Evolutionary conservation across 1,140 invertebrate genomes (phyloP).

Genomic region (Popillia japonica): DNA sequence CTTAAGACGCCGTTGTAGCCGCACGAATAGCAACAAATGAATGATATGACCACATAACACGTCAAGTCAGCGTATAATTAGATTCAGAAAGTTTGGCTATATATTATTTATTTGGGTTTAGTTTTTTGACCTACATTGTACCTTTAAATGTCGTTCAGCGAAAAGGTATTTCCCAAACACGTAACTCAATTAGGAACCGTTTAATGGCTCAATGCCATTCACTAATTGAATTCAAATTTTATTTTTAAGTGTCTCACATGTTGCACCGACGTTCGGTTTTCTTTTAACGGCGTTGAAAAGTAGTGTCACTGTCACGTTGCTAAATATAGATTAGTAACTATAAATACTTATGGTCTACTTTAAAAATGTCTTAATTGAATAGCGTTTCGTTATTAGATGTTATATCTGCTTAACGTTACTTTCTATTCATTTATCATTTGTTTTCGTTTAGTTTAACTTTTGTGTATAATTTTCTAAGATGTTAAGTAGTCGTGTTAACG

Average conservation of each 20-base stretch:
- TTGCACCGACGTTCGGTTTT: neutral
- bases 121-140: neutral
- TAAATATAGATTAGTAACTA: constrained; percentile 6
- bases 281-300: neutral
- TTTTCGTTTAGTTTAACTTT: too few relatives aligned
- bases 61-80: too few relatives aligned
- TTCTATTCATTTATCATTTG: too few relatives aligned
- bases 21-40: too few relatives aligned
- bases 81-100: neutral
- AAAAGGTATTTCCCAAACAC: neutral
- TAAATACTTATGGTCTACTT: neutral
- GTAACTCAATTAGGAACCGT: constrained; percentile 16
- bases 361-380: neutral
- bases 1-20: too few relatives aligned
- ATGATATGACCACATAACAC: too few relatives aligned
- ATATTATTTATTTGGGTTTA: neutral
- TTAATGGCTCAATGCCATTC: constrained; percentile 4
- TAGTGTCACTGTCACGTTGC: constrained; percentile 2
- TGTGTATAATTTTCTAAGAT: too few relatives aligned
- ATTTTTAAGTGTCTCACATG: constrained; percentile 24
- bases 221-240: neutral
- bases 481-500: too few relatives aligned
- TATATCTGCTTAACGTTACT: too few relatives aligned
- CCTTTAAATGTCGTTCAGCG: neutral
- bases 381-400: neutral